These are phyloP conservation scores for Channallabes apus DNA, from an alignment of 2,797 vertebrate genomes.

Conservation along the genomic window DNA sequence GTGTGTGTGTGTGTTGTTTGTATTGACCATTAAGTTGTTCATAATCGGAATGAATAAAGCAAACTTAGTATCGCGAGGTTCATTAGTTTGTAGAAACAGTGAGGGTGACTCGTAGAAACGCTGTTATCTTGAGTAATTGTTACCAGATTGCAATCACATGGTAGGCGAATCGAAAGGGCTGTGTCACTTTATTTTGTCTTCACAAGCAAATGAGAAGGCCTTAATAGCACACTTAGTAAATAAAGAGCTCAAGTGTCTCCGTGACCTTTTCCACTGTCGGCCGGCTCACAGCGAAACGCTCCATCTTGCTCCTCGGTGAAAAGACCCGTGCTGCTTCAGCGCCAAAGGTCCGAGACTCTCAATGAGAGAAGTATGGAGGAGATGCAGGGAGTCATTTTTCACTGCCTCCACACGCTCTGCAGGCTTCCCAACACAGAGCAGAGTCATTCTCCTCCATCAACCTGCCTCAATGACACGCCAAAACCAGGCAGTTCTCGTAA, in stretches of 20 bases:
- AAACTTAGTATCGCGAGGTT: slow-evolving; percentile 11
- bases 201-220: slow-evolving; percentile 27
- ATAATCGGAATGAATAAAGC: slow-evolving; percentile 24
- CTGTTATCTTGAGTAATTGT: not conserved
- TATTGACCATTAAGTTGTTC: not conserved
- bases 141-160: not conserved
- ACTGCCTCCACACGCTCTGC: slow-evolving; percentile 36
- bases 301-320: slow-evolving; percentile 31
- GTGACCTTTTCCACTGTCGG: slow-evolving; percentile 52
- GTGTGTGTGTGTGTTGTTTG: not conserved
- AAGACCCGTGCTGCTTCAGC: slow-evolving; percentile 17
- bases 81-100: slow-evolving; percentile 4
- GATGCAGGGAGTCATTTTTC: slow-evolving; percentile 43
- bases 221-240: slow-evolving; percentile 41
- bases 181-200: not conserved
- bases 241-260: slow-evolving; percentile 35
- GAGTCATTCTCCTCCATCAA: slow-evolving; percentile 33
- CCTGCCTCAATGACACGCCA: slow-evolving; percentile 30
- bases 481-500: slow-evolving; percentile 16
- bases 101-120: not conserved
- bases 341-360: slow-evolving; percentile 34
- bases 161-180: not conserved
- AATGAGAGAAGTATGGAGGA: slow-evolving; percentile 32
- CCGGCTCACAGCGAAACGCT: slow-evolving; percentile 46
- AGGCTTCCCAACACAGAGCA: slow-evolving; percentile 36